Evolutionary conservation across 2,797 vertebrate species (phyloP).

Genomic region (Sarcophilus harrisii): DNA sequence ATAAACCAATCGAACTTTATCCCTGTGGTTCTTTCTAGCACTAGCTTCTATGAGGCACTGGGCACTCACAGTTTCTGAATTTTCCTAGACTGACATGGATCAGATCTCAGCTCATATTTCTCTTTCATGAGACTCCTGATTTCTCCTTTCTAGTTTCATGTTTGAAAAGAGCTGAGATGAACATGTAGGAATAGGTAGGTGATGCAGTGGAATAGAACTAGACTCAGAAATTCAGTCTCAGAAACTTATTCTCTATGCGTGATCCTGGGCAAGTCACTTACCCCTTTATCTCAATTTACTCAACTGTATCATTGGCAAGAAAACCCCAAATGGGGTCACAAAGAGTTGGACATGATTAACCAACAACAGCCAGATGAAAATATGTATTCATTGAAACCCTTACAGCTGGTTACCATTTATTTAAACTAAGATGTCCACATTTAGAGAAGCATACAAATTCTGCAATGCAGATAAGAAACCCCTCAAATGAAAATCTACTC

Average conservation of each 20-base stretch:
- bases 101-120: slow-evolving; percentile 53
- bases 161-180: slow-evolving; percentile 77
- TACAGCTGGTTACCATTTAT: slow-evolving; percentile 77
- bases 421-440: slow-evolving; percentile 51
- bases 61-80: not conserved
- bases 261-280: not conserved
- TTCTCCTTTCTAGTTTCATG: slow-evolving; percentile 68
- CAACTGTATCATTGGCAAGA: not conserved
- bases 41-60: not conserved
- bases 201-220: not conserved
- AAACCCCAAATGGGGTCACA: not conserved
- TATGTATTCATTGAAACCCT: slow-evolving; percentile 58
- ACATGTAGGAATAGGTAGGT: slow-evolving; percentile 36
- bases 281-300: not conserved
- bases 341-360: not conserved
- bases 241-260: not conserved
- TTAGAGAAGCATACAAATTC: not conserved
- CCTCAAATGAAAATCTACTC: not conserved
- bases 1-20: not conserved
- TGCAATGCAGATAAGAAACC: not conserved
- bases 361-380: not conserved
- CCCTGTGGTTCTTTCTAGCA: not conserved
- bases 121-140: slow-evolving; percentile 71
- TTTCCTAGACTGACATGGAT: slow-evolving; percentile 44
- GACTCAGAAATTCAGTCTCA: not conserved